phyloP scores from a whole-genome alignment of 2,113 vertebrate species.

The Plecturocebus donacophilus region DNA sequence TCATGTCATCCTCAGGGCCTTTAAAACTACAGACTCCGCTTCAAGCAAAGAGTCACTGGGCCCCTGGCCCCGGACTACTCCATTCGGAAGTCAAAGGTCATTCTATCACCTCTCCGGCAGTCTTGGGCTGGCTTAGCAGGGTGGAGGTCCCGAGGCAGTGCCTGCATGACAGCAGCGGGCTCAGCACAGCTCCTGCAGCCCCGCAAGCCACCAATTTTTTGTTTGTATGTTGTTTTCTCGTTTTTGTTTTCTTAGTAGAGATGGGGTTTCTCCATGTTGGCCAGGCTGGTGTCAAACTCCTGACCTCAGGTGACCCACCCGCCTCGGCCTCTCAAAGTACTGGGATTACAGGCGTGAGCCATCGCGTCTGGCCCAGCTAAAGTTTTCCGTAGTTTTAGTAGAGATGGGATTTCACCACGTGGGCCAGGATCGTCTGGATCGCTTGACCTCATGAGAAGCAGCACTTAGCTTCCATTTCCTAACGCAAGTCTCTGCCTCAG shows the following conservation, averaged over 20 bases:
- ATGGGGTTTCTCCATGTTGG: too few species aligned
- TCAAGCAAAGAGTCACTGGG: background rate
- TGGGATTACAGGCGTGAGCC: background rate
- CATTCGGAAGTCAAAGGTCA: background rate
- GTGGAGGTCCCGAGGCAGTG: background rate
- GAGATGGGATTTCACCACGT: too few species aligned
- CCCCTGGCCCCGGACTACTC: background rate
- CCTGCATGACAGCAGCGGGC: rapidly evolving
- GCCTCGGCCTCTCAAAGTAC: background rate
- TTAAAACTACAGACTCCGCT: background rate
- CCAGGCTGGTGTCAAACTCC: background rate
- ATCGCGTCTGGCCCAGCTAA: background rate
- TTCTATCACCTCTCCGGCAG: rapidly evolving
- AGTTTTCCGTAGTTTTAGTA: too few species aligned
- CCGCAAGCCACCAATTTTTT: too few species aligned
- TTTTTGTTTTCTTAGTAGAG: too few species aligned
- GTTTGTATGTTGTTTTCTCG: too few species aligned
- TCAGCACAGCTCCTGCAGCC: background rate
- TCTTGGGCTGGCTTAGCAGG: background rate
- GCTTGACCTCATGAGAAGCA: too few species aligned
- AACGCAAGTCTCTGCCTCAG: background rate
- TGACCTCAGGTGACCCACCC: background rate
- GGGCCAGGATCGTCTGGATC: too few species aligned
- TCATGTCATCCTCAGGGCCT: background rate
- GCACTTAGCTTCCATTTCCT: background rate